Evolutionary conservation across 2,888 invertebrate species (phyloP).

Genomic region (Acanthoscelides obtectus): DNA sequence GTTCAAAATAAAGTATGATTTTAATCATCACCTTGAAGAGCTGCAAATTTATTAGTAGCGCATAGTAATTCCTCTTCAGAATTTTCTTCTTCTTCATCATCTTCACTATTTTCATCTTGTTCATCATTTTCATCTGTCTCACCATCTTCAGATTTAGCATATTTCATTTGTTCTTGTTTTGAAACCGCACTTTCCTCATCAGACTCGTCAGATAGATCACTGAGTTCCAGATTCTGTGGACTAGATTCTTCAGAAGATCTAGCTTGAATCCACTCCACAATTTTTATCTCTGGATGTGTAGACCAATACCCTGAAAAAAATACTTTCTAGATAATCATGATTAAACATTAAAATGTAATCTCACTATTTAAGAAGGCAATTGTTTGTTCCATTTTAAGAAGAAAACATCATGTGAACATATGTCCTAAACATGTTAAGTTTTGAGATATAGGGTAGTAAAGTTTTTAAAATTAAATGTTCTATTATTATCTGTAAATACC

Average conservation of each 20-base stretch:
- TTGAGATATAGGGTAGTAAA: too few species aligned
- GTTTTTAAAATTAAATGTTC: too few species aligned
- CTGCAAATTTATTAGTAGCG: slow-evolving; percentile 30
- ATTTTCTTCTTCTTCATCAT: slow-evolving; percentile 6
- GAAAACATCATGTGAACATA: too few species aligned
- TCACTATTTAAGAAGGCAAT: neutral
- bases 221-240: slow-evolving; percentile 3
- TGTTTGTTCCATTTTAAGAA: too few species aligned
- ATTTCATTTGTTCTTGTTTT: slow-evolving; percentile 13
- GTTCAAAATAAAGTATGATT: slow-evolving; percentile 3
- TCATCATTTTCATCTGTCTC: slow-evolving; percentile 11
- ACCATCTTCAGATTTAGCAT: slow-evolving; percentile 17
- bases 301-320: slow-evolving; percentile 55
- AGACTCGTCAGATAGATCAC: slow-evolving; percentile 20
- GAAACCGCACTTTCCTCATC: slow-evolving; percentile 7
- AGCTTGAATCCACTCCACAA: slow-evolving; percentile 66
- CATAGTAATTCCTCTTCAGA: slow-evolving; percentile 12
- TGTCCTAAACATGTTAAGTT: too few species aligned
- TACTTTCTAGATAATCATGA: too few species aligned
- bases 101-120: slow-evolving; percentile 15
- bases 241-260: slow-evolving; percentile 33
- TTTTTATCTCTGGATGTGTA: slow-evolving; percentile 57
- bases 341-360: neutral
- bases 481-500: too few species aligned
- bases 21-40: slow-evolving; percentile 21